Evolutionary conservation across 2,113 vertebrate genomes (phyloP), one percentile per base, ranked within the genome.

Genomic region (Hirundichthys speculiger): DNA sequence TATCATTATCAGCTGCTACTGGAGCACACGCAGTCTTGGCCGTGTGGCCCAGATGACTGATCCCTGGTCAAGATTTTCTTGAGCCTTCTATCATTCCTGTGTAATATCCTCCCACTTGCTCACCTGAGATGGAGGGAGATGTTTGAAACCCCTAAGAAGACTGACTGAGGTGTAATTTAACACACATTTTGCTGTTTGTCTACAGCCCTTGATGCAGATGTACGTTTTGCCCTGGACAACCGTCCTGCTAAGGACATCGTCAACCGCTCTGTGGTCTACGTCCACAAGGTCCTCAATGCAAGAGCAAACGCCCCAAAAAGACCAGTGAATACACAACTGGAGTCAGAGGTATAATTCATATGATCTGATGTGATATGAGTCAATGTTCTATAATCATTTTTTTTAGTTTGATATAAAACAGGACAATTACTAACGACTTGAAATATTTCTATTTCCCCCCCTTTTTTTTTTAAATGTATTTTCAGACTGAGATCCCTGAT

Each of bases 141-240:
- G 7, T 27, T 9, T 9, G 61, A 43, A 13, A 1, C 11, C 7
- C 59, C 18, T 60, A 7, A 40, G 24, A 19, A 41, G 38, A 21
- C 34, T 34, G 10, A 50, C 21, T 34, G 6, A 27, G 5, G 4
- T 63, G 3, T 12, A 20, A 46, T 10, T 53, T 25, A 21, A 48
- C 2, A 5, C 13, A 5, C 15, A 6, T 2, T 13, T 58, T 11
- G 13, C 10, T 42, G 3, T 49, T 41, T 53, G 53, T 54, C 38
- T 52, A 11, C 55, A 94, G 93, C 68, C 38, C 80, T 94, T 2
- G 93, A 94, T 20, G 68, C 68, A 18, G 93, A 94, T 72, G 69
- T 94, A 19, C 77, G 79, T 2, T 93, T 85, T 39, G 93, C 91
- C 24, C 58, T 93, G 63, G 81, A 85, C 54, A 59, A 55, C 9